Conservation (phyloP, 2,888 invertebrate genomes). For the Oegoconia quadripuncta region DNA sequence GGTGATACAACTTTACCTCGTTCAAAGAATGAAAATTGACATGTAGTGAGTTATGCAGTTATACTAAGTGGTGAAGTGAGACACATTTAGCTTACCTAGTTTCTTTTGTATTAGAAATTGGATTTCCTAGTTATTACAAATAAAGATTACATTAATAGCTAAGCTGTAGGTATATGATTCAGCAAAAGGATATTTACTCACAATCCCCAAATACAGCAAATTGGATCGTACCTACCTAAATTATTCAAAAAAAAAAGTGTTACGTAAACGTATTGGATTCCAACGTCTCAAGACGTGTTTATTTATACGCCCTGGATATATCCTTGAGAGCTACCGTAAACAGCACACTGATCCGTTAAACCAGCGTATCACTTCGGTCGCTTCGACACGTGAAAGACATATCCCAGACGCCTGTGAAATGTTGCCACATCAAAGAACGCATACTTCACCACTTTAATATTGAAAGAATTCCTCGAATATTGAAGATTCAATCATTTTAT, state of each 20-base stretch:
- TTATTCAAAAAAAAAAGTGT: constrained; percentile 5
- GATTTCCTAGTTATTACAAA: no score
- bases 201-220: no score
- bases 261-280: constrained; percentile 7
- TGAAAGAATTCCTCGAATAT: constrained; percentile 35
- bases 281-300: constrained; percentile 17
- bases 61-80: no score
- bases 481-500: constrained; percentile 22
- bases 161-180: no score
- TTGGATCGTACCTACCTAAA: not conserved
- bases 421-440: constrained; percentile 53
- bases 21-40: no score
- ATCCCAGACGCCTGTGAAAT: constrained; percentile 53
- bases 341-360: constrained; percentile 50
- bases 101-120: no score
- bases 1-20: no score
- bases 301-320: constrained; percentile 31
- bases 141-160: no score
- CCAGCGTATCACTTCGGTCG: constrained; percentile 47
- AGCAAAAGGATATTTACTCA: no score
- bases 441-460: constrained; percentile 29
- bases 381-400: constrained; percentile 53
- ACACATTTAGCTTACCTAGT: no score
- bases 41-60: no score
- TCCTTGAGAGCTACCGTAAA: constrained; percentile 35